Base-by-base conservation (phyloP, 2,113 vertebrate genomes). In the Cricetomys ansorgei region DNA sequence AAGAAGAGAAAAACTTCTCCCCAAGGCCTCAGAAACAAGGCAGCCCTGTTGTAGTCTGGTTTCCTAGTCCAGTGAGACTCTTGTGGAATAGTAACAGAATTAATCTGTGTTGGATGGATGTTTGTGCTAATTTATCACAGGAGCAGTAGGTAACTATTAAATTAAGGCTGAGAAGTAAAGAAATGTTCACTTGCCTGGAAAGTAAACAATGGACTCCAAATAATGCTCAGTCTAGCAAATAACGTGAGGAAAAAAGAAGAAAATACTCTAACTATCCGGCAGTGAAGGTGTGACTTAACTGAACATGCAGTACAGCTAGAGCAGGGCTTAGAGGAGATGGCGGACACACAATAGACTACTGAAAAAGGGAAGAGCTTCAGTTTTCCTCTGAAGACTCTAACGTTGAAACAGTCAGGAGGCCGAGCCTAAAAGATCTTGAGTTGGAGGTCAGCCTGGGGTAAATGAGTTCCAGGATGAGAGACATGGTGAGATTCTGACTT, bases 201-300 rank as follows among this genome's bases (percentile, higher is more conserved):
- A 92, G 81, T 91, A 89, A 88, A 73, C 16, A 76, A 59, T 29
- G 70, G 0, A 53, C 13, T 90, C 83, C 85, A 84, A 94, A 83
- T 94, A 88, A 93, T 73, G 40, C 72, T 48, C 40, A 40, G 25
- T n/a, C 77, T 84, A 96, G 40, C 67, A 43, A 94, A 85, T 45
- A 73, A 95, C 91, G 57, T 2, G 19, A 88, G 77, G 48, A 34
- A 65, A 57, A 79, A 96, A 92, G 79, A 62, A 59, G 64, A 91
- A 65, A 89, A 53, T 81, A 48, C 70, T 75, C 81, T 17, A 37
- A 27, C 31, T 92, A n/a, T 79, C 65, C 40, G 62, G 72, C 1
- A 57, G 67, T 37, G 67, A 92, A 76, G 1, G 25, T 76, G 89
- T 17, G 75, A 40, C 10, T 90, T 91, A 64, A 43, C 25, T 10